Conservation (phyloP, 2,797 vertebrate species). For the Hydrocynus forskahlii region DNA sequence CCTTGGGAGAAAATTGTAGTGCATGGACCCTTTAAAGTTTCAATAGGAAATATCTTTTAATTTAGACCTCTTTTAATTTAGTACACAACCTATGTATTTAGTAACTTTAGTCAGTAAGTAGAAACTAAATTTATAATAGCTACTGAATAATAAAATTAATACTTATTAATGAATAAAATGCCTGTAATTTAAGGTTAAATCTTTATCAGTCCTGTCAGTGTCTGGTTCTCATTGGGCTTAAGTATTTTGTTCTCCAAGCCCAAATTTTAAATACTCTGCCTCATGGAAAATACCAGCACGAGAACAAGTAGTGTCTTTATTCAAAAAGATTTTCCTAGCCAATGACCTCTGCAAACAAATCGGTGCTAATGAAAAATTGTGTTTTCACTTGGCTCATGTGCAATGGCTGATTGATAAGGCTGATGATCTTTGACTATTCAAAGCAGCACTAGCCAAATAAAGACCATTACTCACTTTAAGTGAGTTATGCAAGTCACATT, state of each 20-base stretch:
- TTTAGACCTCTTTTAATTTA: no score
- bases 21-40: no score
- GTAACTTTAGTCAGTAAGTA: no score
- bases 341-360: slow-evolving; percentile 48
- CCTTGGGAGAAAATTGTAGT: no score
- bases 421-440: slow-evolving; percentile 47
- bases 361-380: slow-evolving; percentile 21
- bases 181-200: background rate
- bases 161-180: no score
- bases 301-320: slow-evolving; percentile 3
- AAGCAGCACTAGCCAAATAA: slow-evolving; percentile 40
- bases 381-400: slow-evolving; percentile 4
- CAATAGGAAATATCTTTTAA: no score
- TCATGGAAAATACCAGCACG: background rate
- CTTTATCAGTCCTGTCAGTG: background rate
- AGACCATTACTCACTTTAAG: slow-evolving; percentile 27
- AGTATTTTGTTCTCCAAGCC: background rate
- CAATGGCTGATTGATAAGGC: slow-evolving; percentile 24
- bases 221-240: background rate
- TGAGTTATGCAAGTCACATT: slow-evolving; percentile 23
- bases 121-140: no score
- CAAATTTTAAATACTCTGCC: background rate
- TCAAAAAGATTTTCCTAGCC: slow-evolving; percentile 36
- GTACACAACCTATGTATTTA: no score
- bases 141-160: no score